phyloP scores from a whole-genome alignment of 2,888 invertebrate genomes.

The Chymomyza fuscimana region DNA sequence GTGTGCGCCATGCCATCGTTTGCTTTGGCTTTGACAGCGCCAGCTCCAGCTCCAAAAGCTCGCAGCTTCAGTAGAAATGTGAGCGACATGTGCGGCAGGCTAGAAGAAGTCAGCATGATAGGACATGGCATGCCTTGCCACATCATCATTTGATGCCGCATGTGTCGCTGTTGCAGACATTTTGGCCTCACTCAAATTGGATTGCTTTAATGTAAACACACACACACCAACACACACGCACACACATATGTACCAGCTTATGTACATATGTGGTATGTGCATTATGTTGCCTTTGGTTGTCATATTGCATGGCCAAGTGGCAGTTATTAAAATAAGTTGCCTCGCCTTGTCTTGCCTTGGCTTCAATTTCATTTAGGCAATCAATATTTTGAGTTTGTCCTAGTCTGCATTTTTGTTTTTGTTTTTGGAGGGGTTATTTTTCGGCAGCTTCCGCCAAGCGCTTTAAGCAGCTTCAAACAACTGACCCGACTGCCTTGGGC shows the following conservation, averaged over 20 bases:
- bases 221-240: conserved; percentile 6
- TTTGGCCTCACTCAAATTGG: conserved; percentile 44
- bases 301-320: conserved; percentile 23
- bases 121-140: conserved; percentile 1
- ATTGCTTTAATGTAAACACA: conserved; percentile 49
- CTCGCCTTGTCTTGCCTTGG: conserved; percentile 5
- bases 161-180: conserved; percentile 6
- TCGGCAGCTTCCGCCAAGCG: background rate
- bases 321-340: conserved; percentile 43
- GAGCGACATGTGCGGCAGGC: background rate
- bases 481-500: background rate
- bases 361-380: conserved; percentile 32
- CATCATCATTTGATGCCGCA: conserved; percentile 15
- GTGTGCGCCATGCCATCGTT: conserved; percentile 39
- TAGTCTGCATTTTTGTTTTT: background rate
- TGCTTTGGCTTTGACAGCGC: background rate
- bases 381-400: conserved; percentile 39
- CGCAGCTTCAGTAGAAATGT: background rate
- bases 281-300: background rate
- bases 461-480: background rate
- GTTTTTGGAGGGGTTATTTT: no score
- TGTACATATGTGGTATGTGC: background rate
- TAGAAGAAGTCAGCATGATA: conserved; percentile 15
- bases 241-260: background rate
- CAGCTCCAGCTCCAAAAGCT: background rate